These are phyloP conservation scores for Drosophila bifasciata DNA, from an alignment of 1,140 invertebrate species.

Conservation along the genomic window DNA sequence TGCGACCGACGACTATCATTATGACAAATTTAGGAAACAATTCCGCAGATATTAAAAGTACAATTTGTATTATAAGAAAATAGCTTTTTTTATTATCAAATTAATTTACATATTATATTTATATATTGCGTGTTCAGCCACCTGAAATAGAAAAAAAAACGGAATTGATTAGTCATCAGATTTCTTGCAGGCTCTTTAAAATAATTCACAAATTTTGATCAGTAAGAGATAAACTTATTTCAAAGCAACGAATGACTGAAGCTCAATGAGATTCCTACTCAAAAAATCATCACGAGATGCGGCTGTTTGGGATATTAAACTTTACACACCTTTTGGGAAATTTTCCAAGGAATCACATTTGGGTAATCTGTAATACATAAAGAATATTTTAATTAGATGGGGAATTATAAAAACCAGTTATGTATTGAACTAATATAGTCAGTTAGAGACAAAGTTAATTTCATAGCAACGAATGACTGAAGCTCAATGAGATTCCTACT, in stretches of 20 bases:
- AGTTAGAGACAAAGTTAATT: slow-evolving; percentile 61
- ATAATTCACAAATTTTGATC: slow-evolving; percentile 11
- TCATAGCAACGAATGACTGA: slow-evolving; percentile 79
- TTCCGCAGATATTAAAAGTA: slow-evolving; percentile 93
- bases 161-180: slow-evolving; percentile 12
- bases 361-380: slow-evolving; percentile 28
- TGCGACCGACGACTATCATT: slow-evolving; percentile 98
- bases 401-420: background rate
- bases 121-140: background rate
- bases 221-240: slow-evolving; percentile 76
- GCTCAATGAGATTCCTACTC: slow-evolving; percentile 88
- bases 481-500: slow-evolving; percentile 88
- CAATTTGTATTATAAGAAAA: background rate
- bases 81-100: background rate
- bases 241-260: slow-evolving; percentile 77
- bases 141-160: slow-evolving; percentile 24
- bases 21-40: slow-evolving; percentile 98
- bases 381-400: slow-evolving; percentile 22
- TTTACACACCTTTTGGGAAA: slow-evolving; percentile 48
- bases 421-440: slow-evolving; percentile 6
- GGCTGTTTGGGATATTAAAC: background rate
- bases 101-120: background rate
- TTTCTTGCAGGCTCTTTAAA: background rate
- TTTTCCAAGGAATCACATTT: too few relatives aligned
- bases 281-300: slow-evolving; percentile 59